Evolutionary conservation across 2,113 vertebrate species (phyloP).

Genomic region (Cynocephalus volans): DNA sequence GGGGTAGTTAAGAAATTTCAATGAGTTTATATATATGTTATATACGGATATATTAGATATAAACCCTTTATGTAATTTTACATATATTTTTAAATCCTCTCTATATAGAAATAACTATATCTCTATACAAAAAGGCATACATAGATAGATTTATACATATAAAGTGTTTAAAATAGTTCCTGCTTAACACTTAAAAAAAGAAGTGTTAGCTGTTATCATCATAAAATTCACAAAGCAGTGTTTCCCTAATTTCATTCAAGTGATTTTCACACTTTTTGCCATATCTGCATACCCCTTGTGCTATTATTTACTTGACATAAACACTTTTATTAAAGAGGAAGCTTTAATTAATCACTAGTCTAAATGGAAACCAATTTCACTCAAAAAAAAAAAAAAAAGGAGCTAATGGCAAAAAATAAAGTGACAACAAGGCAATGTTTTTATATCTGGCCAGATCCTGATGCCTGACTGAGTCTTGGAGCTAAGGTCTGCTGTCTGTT

Average conservation of each 20-base stretch:
- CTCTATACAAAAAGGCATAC: background rate
- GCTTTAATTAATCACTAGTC: background rate
- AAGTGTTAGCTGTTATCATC: background rate
- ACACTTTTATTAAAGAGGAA: slow-evolving; percentile 24
- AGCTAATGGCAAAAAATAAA: background rate
- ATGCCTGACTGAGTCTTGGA: background rate
- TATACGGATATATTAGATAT: background rate
- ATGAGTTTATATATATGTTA: background rate
- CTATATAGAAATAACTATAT: too few species aligned
- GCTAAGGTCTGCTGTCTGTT: background rate
- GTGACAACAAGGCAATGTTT: background rate
- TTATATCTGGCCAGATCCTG: background rate
- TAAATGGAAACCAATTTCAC: background rate
- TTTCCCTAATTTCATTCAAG: background rate
- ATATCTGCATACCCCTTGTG: background rate
- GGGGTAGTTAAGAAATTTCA: background rate
- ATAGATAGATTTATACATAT: too few species aligned
- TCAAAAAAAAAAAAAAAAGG: background rate
- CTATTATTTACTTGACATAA: background rate
- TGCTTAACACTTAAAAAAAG: background rate
- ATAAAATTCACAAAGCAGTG: background rate
- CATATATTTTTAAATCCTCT: too few species aligned
- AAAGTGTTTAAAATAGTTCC: background rate
- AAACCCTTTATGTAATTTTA: background rate
- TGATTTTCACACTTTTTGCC: background rate